Percentiles rank a stretch among this genome's conserved stretches.
phyloP scores from a whole-genome alignment of 2,888 invertebrate genomes.

The Eristalis intricaria region DNA sequence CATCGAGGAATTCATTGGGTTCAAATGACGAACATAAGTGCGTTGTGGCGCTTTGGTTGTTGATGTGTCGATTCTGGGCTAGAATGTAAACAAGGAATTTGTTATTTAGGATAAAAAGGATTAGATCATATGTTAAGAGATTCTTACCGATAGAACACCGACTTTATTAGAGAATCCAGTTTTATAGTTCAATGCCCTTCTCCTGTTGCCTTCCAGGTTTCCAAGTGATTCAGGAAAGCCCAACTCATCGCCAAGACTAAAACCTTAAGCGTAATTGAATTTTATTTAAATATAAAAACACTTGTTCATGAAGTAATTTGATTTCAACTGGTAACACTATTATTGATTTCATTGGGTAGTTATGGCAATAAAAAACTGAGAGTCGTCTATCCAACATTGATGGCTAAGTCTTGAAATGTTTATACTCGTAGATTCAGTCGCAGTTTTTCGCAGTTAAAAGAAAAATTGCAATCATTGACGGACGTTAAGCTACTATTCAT shows the following conservation, averaged over 20 bases:
- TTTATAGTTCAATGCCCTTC: slow-evolving; percentile 85
- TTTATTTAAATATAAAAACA: not conserved
- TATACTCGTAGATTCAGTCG: too few species aligned
- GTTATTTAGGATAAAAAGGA: not conserved
- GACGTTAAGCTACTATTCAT: too few species aligned
- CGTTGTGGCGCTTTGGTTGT: slow-evolving; percentile 31
- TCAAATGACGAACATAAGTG: slow-evolving; percentile 52
- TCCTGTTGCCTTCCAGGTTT: slow-evolving; percentile 87
- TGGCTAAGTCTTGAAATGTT: too few species aligned
- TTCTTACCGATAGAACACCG: slow-evolving; percentile 77
- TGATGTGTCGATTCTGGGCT: slow-evolving; percentile 6
- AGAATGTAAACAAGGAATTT: not conserved
- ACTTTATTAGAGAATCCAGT: slow-evolving; percentile 80
- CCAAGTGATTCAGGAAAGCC: slow-evolving; percentile 92
- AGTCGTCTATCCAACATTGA: too few species aligned
- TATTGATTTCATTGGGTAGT: too few species aligned
- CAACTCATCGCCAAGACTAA: slow-evolving; percentile 92
- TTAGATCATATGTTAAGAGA: too few species aligned
- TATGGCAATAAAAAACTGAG: too few species aligned
- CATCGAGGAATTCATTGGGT: slow-evolving; percentile 75
- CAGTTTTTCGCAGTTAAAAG: too few species aligned
- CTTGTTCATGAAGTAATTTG: not conserved
- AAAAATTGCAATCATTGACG: too few species aligned
- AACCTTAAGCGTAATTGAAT: slow-evolving; percentile 83
- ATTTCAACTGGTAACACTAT: too few species aligned